phyloP scores from a whole-genome alignment of 2,888 invertebrate genomes.

The Quadroppia sp. region DNA sequence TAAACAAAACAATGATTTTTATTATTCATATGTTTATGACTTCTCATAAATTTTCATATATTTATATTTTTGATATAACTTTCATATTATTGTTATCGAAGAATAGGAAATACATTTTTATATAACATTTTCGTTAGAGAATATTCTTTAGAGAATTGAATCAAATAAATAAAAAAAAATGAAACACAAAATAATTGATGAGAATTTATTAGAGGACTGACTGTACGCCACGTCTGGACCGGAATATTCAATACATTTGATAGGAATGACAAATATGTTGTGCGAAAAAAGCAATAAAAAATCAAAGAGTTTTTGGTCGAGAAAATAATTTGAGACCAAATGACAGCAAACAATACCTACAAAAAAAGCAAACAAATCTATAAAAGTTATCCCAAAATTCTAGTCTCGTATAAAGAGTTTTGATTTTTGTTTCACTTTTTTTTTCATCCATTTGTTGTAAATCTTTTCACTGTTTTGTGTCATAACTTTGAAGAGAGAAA shows the following conservation, averaged over 20 bases:
- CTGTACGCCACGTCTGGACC: background rate
- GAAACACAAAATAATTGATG: slow-evolving; percentile 13
- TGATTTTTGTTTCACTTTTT: background rate
- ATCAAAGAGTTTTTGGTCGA: background rate
- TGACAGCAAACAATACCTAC: background rate
- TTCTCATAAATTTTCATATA: background rate
- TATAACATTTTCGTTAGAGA: background rate
- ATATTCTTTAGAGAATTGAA: slow-evolving; percentile 19
- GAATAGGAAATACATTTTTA: background rate
- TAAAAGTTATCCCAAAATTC: background rate
- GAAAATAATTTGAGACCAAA: background rate
- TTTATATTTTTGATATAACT: background rate
- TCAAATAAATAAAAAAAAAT: background rate
- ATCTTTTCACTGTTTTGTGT: background rate
- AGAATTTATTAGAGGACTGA: background rate
- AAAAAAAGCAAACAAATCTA: background rate
- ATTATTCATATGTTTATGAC: too few species aligned
- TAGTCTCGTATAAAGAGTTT: slow-evolving; percentile 16
- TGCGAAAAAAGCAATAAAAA: slow-evolving; percentile 19
- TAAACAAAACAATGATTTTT: too few species aligned
- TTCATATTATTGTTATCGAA: background rate
- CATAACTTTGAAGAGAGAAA: background rate
- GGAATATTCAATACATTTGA: background rate
- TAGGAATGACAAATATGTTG: background rate
- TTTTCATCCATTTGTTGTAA: slow-evolving; percentile 1